Conservation (phyloP, 1,140 invertebrate genomes). For the Drosophila grimshawi region DNA sequence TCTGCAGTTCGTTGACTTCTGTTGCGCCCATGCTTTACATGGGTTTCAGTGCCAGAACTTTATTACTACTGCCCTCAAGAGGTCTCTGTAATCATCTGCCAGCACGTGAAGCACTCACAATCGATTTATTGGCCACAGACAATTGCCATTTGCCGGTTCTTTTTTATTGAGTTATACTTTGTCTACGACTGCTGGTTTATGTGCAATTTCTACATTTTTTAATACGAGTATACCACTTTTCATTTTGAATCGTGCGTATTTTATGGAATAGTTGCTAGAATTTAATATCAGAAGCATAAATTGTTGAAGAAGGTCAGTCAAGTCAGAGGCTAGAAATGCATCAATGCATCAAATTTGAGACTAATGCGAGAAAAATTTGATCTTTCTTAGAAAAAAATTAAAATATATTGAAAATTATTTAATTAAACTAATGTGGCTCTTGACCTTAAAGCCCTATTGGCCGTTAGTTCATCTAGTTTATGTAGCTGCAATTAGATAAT, state of each 20-base stretch:
- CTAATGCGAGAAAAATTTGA: not conserved
- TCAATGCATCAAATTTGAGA: too few relatives aligned
- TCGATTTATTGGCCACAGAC: constrained; percentile 10
- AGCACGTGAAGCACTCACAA: constrained; percentile 24
- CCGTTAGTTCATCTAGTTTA: constrained; percentile 45
- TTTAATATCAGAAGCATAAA: too few relatives aligned
- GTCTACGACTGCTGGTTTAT: not conserved
- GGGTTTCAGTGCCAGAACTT: constrained; percentile 39
- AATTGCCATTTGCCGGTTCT: constrained; percentile 14
- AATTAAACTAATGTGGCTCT: not conserved
- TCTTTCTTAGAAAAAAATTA: not conserved
- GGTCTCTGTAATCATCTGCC: constrained; percentile 27
- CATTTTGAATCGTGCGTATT: constrained; percentile 25
- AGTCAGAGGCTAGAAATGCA: too few relatives aligned
- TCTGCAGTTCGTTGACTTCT: constrained; percentile 63
- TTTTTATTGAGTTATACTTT: not conserved
- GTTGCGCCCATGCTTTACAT: constrained; percentile 7
- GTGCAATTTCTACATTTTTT: not conserved
- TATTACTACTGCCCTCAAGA: constrained; percentile 8
- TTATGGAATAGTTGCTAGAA: not conserved
- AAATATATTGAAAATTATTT: not conserved
- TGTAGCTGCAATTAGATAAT: constrained; percentile 65
- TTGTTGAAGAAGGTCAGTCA: too few relatives aligned
- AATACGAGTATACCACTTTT: not conserved
- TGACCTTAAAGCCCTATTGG: constrained; percentile 50